Base-by-base conservation (phyloP, 2,888 invertebrate species). In the Podotricha telesiphe region DNA sequence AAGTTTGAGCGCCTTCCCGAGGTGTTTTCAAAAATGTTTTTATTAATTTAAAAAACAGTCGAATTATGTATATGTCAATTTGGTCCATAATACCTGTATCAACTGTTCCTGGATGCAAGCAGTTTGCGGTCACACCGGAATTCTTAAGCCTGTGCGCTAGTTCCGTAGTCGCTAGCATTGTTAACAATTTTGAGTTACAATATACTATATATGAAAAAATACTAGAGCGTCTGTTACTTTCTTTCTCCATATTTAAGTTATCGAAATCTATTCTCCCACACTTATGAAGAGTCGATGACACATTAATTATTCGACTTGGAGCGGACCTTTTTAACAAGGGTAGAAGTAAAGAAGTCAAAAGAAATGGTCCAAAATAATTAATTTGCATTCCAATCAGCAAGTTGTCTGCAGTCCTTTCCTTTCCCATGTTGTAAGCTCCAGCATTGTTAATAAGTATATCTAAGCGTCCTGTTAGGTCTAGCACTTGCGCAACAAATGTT, bases 81-180 rank as follows among this genome's bases (percentile, higher is more conserved):
- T 94, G 94, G 61, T 94, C 88, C 94, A 96, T 94, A 51, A 96
- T 78, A 11, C 82, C 76, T 0, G 96, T 96, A 76, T 95, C 94
- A 48, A 97, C 95, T 86, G 95, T 93, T 37, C 98, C 98, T 0
- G 98, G 98, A 88, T 97, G 97, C 65, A 97, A 88, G 77, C 95
- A 95, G 82, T 97, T 97, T 0, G 94, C 95, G 0, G 96, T 96
- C 0, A 97, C 95, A 20, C 94, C 94, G 1, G 95, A 94, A 3
- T 95, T 95, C 80, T 95, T 93, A 63, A 97, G 84, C 65, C 94
- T 93, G 66, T 94, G 92, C 4, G 95, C 95, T 72, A 97, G 85
- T 85, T 97, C 97, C 37, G 94, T 83, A 0, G 96, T 80, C 65
- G 95, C 92, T 19, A 77, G 73, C 42, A 72, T 58, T 20, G 68